Evolutionary conservation across 2,888 invertebrate genomes (phyloP), one percentile per base, ranked within the genome.

Genomic region (Leucozona laternaria): DNA sequence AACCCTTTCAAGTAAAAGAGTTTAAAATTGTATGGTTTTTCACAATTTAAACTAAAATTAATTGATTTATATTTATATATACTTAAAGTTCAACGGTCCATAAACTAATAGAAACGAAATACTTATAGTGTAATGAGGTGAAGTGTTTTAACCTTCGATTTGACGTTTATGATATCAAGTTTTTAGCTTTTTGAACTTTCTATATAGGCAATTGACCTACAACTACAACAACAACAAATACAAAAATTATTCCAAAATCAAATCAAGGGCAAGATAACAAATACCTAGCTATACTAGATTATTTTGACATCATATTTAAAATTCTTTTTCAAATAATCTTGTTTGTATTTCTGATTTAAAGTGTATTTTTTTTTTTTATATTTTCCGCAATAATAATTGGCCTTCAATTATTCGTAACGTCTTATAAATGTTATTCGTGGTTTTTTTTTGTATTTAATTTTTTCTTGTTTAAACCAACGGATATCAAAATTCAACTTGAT

Each of bases 61-160:
- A 66, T 31, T 66, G 31, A 66, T 66, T 31, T 15, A 17, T 15
- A 17, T 15, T 2, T 37, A 34, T 3, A 6, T 31, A 31, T 31
- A 31, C 31, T 48, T 48, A 34, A 48, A 48, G 66, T 66, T 66
- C 48, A 66, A 66, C 34, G 48, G 45, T 66, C 34, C 31, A 25
- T 17, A 13, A 48, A 48, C 15, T 5, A 34, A 31, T 43, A n/a
- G 3, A 8, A n/a, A 57, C 10, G 17, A 15, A 55, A 11, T 34
- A 34, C 2, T 3, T 0, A 1, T 28, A n/a, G 7, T 28, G 7
- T 62, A 10, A 62, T 25, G 10, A 40, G 48, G 31, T 66, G 17
- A 66, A 66, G 48, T 48, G 45, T 20, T 37, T 57, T 31, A 66
- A 48, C 66, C 66, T 66, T 66, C 64, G 45, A 64, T 31, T 20